Percentiles rank a stretch among this genome's conserved stretches.
Evolutionary conservation across 2,113 vertebrate species (phyloP).

Genomic region (Peromyscus leucopus): DNA sequence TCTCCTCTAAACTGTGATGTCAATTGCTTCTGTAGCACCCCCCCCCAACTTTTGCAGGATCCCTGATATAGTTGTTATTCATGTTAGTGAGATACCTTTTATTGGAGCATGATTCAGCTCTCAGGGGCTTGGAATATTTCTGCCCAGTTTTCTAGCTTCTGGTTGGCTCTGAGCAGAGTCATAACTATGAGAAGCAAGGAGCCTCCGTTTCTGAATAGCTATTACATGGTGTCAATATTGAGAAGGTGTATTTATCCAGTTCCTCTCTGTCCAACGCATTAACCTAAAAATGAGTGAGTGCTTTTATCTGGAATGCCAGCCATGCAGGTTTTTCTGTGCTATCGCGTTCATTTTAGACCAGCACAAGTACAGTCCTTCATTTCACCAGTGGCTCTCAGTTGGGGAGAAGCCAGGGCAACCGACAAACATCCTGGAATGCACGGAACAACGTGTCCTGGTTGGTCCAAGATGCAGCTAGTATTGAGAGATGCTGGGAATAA

Average conservation of each 20-base stretch:
- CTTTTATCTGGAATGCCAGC: background rate
- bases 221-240: background rate
- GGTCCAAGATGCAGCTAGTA: background rate
- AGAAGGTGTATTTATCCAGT: background rate
- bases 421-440: fast-evolving
- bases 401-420: no score
- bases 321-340: background rate
- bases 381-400: background rate
- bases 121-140: background rate
- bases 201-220: no score
- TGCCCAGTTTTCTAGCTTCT: background rate
- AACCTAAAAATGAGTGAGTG: background rate
- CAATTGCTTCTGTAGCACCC: background rate
- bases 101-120: background rate
- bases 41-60: background rate
- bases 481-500: background rate
- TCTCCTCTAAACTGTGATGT: background rate
- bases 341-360: background rate
- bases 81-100: background rate
- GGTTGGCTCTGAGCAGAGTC: background rate
- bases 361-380: background rate
- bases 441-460: background rate
- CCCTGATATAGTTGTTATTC: background rate
- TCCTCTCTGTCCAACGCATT: background rate
- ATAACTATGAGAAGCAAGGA: background rate